phyloP scores from a whole-genome alignment of 2,797 vertebrate genomes.

The Coracias cyanogaster region DNA sequence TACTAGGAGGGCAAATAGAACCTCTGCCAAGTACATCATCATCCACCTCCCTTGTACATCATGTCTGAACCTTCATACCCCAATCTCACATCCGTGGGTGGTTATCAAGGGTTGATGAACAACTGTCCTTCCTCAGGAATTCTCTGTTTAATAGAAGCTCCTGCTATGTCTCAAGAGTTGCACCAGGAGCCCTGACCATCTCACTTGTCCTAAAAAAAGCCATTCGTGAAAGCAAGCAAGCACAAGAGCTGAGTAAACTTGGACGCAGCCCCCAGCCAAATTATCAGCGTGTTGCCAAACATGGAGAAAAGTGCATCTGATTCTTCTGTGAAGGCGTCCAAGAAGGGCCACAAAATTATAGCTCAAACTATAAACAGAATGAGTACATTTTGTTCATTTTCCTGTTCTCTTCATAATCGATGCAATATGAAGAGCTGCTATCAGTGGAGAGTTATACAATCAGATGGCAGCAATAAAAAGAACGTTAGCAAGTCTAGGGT shows the following conservation, averaged over 20 bases:
- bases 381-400: constrained; percentile 75
- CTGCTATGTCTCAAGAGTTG: background rate
- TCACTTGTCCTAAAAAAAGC: background rate
- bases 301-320: constrained; percentile 62
- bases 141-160: background rate
- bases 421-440: constrained; percentile 70
- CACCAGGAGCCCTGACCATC: background rate
- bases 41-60: background rate
- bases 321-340: constrained; percentile 60
- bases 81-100: background rate
- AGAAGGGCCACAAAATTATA: constrained; percentile 73
- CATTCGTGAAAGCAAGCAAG: background rate
- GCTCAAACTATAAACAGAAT: constrained; percentile 69
- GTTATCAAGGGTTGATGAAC: background rate
- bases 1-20: background rate
- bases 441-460: constrained; percentile 68
- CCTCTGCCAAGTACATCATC: background rate
- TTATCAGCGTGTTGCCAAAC: constrained; percentile 43
- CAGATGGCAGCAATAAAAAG: constrained; percentile 73
- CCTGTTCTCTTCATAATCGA: constrained; percentile 62
- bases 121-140: background rate
- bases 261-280: constrained; percentile 60
- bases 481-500: constrained; percentile 60
- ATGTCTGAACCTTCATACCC: background rate
- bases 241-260: constrained; percentile 49